Evolutionary conservation across 2,113 vertebrate genomes (phyloP).

Genomic region (Microtus richardsoni): DNA sequence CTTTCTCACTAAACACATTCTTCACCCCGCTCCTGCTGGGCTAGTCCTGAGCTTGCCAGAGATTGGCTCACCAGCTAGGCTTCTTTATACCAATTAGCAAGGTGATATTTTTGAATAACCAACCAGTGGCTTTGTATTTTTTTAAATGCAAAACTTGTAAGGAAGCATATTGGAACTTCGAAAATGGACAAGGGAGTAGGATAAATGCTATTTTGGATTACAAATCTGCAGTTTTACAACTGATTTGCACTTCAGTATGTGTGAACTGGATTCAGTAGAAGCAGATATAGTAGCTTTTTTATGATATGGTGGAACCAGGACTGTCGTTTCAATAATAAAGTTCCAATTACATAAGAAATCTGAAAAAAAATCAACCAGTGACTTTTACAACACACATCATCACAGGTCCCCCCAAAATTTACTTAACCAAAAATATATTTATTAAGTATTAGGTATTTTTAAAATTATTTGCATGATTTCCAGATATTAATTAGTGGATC

Average conservation of each 20-base stretch:
- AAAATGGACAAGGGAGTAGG: background rate
- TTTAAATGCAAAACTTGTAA: constrained; percentile 40
- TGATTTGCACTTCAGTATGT: constrained; percentile 4
- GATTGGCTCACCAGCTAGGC: constrained; percentile 44
- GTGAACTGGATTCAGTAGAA: background rate
- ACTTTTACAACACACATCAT: background rate
- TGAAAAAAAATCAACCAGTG: background rate
- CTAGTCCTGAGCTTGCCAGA: constrained; percentile 2
- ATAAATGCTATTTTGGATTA: background rate
- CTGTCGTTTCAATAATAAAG: background rate
- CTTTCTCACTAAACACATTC: background rate
- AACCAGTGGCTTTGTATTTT: constrained; percentile 32
- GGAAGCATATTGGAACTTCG: constrained; percentile 20
- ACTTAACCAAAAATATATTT: background rate
- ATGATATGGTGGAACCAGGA: background rate
- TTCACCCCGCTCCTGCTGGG: constrained; percentile 32
- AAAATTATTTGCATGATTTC: background rate
- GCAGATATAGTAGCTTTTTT: background rate
- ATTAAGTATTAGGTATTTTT: background rate
- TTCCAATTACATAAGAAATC: background rate
- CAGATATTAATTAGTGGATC: background rate
- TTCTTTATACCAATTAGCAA: constrained; percentile 70
- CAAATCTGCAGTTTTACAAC: background rate
- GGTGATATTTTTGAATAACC: constrained; percentile 72
- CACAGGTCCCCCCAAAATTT: background rate